These are phyloP conservation scores for Erpobdella octoculata DNA, from an alignment of 2,888 invertebrate genomes.

Conservation along the genomic window DNA sequence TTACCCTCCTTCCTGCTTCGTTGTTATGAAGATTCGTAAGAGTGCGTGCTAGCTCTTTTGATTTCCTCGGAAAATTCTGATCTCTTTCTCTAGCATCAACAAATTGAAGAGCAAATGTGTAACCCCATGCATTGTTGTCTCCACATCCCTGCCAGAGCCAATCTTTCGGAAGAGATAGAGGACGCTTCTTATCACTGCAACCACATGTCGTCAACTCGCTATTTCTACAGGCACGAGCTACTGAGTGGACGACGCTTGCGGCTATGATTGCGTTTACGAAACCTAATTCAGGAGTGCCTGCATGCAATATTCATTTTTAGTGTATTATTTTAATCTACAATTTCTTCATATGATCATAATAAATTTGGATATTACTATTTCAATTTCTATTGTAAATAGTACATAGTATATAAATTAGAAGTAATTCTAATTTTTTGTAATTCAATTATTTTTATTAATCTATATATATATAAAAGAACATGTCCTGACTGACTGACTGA, in stretches of 20 bases:
- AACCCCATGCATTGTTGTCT: conserved; percentile 79
- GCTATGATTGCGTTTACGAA: conserved; percentile 58
- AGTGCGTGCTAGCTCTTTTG: conserved; percentile 71
- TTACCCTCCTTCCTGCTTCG: conserved; percentile 89
- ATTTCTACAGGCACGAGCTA: conserved; percentile 70
- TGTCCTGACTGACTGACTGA: too few species aligned
- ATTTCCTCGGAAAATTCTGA: conserved; percentile 71
- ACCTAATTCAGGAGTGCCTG: conserved; percentile 54
- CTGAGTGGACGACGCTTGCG: conserved; percentile 70
- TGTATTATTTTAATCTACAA: not conserved
- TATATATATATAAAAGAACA: too few species aligned
- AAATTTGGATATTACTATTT: too few species aligned
- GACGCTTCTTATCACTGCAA: conserved; percentile 74
- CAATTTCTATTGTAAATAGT: too few species aligned
- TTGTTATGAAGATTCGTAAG: conserved; percentile 96
- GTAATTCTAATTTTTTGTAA: too few species aligned
- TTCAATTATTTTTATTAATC: too few species aligned
- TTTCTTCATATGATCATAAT: not conserved
- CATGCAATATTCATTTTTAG: not conserved
- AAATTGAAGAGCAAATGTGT: conserved; percentile 83
- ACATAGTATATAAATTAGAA: too few species aligned
- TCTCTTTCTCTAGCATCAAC: conserved; percentile 77
- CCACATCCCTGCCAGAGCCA: conserved; percentile 99
- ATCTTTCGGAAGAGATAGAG: conserved; percentile 73
- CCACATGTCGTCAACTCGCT: conserved; percentile 65